Evolutionary conservation across 2,113 vertebrate species (phyloP), one percentile per base, ranked within the genome.

Genomic region (Halichoerus grypus): DNA sequence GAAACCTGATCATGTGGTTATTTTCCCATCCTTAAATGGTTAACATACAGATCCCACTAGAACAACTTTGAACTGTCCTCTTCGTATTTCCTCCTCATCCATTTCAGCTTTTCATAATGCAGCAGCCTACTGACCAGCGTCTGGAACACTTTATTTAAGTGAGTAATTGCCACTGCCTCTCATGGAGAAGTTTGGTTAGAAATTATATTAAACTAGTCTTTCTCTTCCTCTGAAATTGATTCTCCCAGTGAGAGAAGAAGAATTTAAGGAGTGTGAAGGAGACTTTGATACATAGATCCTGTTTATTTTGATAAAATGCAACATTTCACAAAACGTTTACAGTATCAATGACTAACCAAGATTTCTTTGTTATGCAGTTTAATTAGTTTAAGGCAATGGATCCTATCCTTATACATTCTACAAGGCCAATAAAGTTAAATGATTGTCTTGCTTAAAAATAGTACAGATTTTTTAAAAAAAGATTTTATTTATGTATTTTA

Each of bases 241-340:
- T 92, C 28, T 92, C 92, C 79, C 61, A 51, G 13, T 22, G 94
- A 82, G 76, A 67, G 49, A 94, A 94, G 59, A 91, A 84, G 77
- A 95, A 96, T 95, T 88, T 94, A 82, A 91, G 65, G 57, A 71
- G 65, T 31, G 21, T 51, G 22, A 33, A 80, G 31, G 49, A 83
- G 83, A 95, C 83, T 16, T 55, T 42, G 55, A 42, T 79, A 19
- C 59, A 14, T 28, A 31, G 51, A 39, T 63, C 19, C 39, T 92
- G 26, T 94, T 95, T 91, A 85, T 91, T 83, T 91, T 88, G 49
- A 53, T 80, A 84, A 95, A 65, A 63, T 39, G 12, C 4, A 46
- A 36, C 16, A 51, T 79, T 88, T 76, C 76, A 88, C 13, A 77
- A 36, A 83, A 55, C 39, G 2, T 72, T 49, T 33, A 4, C n/a